Conservation (phyloP, 2,888 invertebrate species). For the Catocala sponsa region DNA sequence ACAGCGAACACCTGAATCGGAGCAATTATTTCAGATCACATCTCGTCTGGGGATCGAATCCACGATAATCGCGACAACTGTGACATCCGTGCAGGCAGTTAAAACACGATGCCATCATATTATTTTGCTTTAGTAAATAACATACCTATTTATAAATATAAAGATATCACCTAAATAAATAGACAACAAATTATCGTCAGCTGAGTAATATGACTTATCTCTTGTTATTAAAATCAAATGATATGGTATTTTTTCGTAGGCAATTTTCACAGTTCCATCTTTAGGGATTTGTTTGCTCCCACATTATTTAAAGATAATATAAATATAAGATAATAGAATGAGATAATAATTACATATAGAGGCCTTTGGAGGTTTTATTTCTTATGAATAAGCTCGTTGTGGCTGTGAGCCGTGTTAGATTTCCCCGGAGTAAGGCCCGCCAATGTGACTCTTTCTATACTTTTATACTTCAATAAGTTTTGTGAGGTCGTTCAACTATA, state of each 20-base stretch:
- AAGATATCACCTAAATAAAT: no score
- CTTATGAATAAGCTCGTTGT: slow-evolving; percentile 50
- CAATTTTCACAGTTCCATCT: slow-evolving; percentile 14
- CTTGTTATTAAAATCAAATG: slow-evolving; percentile 14
- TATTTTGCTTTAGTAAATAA: no score
- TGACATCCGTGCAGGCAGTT: no score
- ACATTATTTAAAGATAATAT: slow-evolving; percentile 41
- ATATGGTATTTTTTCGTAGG: slow-evolving; percentile 5
- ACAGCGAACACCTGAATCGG: no score
- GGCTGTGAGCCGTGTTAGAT: slow-evolving; percentile 49
- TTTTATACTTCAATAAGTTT: slow-evolving; percentile 35
- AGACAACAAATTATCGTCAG: no score
- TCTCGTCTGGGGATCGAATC: no score
- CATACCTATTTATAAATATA: no score
- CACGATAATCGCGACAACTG: no score
- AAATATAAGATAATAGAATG: slow-evolving; percentile 32
- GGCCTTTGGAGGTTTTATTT: slow-evolving; percentile 45
- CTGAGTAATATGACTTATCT: no score
- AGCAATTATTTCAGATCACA: no score
- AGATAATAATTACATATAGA: slow-evolving; percentile 47
- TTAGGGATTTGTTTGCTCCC: slow-evolving; percentile 28
- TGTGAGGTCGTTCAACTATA: not conserved
- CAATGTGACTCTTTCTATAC: slow-evolving; percentile 12
- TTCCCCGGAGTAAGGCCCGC: slow-evolving; percentile 46
- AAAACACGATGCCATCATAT: no score